Base-by-base conservation (phyloP, 2,888 invertebrate species). In the Platynereis dumerilii region DNA sequence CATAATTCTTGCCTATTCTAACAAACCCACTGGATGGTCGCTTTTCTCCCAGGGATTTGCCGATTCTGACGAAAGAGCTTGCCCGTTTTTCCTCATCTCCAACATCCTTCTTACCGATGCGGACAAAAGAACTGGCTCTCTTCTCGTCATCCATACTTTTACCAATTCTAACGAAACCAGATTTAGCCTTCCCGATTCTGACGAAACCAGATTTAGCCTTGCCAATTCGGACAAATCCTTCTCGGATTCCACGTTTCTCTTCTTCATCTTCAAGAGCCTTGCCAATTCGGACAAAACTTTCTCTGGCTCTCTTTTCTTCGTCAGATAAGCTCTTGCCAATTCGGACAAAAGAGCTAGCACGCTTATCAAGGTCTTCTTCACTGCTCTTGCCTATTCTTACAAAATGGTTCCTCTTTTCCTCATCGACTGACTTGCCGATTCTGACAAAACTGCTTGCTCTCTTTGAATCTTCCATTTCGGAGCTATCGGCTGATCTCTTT, bases 21-120 rank as follows among this genome's bases (percentile, higher is more conserved):
- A 67, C 67, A 58, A 67, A 67, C 5, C 34, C 34, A 12, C 34
- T 34, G 34, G 34, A 34, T 34, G 34, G 34, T 34, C 34, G 5
- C 34, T 34, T 34, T 5, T 34, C 34, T 34, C 7, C 34, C 34
- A 34, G 5, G 1, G 60, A 29, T 24, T 65, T 64, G 28, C 68
- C 68, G 28, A 68, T 65, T 34, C 68, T 39, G 2, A 68, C 65
- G 54, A 68, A 68, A 29, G 53, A 48, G 39, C 67, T 67, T 3
- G 65, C 64, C 22, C 65, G 56, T 39, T 65, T 68, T 2, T 61
- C 61, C 15, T 26, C 44, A 2, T 27, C 45, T 27, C 24, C 44
- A 56, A 44, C 57, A 24, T 39, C 61, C 26, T 34, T 34, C 56
- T 67, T 67, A n/a, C 67, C 67, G 27, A 67, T 67, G 12, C 67